Evolutionary conservation across 2,888 invertebrate species (phyloP).

Genomic region (Caenorhabditis sp.): DNA sequence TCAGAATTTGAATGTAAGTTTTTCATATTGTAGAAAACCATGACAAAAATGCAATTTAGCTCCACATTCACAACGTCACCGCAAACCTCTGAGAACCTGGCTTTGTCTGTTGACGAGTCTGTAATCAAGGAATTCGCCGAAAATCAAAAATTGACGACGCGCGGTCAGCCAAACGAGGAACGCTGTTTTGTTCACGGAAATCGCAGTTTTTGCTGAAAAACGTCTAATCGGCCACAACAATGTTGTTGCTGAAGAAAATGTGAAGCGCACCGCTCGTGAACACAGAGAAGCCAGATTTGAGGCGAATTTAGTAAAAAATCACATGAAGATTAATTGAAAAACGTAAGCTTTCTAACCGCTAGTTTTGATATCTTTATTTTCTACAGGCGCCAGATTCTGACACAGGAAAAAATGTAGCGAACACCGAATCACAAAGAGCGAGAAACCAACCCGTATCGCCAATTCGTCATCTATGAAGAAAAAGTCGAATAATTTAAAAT

Average conservation of each 20-base stretch:
- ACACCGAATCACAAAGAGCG: too few relatives aligned
- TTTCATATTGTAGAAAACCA: constrained; percentile 20
- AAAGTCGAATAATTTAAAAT: too few relatives aligned
- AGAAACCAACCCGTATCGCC: too few relatives aligned
- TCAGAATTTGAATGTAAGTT: constrained; percentile 25
- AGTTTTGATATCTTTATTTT: too few relatives aligned
- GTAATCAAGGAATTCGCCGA: constrained; percentile 13
- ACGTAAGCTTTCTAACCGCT: too few relatives aligned
- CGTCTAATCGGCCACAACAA: constrained; percentile 31
- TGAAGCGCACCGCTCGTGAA: constrained; percentile 13
- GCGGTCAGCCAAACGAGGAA: constrained; percentile 27
- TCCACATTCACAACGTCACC: constrained; percentile 1
- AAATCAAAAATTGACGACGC: constrained; percentile 24
- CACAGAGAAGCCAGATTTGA: constrained; percentile 10
- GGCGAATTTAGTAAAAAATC: constrained; percentile 5
- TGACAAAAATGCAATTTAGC: constrained; percentile 33
- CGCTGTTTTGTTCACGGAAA: constrained; percentile 27
- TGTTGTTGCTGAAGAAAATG: constrained; percentile 16
- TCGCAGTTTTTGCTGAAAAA: constrained; percentile 23
- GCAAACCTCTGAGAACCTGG: constrained; percentile 16
- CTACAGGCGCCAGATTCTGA: too few relatives aligned
- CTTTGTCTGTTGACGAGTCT: constrained; percentile 29
- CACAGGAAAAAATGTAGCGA: too few relatives aligned
- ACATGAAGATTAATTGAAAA: neutral
- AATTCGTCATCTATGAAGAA: too few relatives aligned